Evolutionary conservation across 2,113 vertebrate genomes (phyloP), one percentile per base, ranked within the genome.

Genomic region (Peucedramus taeniatus): DNA sequence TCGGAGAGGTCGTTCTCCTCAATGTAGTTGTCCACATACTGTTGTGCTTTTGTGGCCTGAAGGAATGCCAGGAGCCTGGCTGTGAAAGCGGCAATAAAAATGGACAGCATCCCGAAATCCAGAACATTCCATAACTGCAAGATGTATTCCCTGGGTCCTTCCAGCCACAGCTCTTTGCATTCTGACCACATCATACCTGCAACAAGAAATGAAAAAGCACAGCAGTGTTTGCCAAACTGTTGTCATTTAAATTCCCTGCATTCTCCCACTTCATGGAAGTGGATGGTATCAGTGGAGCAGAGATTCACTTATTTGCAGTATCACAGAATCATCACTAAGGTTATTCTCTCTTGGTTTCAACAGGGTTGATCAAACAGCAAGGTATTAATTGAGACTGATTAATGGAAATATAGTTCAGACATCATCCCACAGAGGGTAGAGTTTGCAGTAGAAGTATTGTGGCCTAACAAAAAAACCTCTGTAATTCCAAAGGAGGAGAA

Each of bases 131-230:
- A 99, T 57, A 99, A 59, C 93, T 99, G 99, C 96, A 98, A 89
- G 57, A 99, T 98, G 90, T 99, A 99, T 60, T 99, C 99, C 86
- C 98, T 97, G 12, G 98, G 98, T 16, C 99, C 99, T 97, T 99
- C 98, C 30, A 98, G 96, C 99, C 99, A 99, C 15, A 99, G 97
- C 89, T 99, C 99, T 88, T 99, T 99, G 94, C 98, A 99, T 95
- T 99, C 98, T 7, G 98, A 98, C 99, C 99, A 99, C 98, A 99
- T 99, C 99, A 99, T 99, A 37, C 99, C 99, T 99, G 96, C 47
- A 94, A 77, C 13, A 56, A 88, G 28, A 86, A 90, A 71, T 35
- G 21, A 20, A 65, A 76, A 17, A 64, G 39, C 47, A 51, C 7
- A 8, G 61, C 76, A 72, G 39, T 3, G 5, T 28, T 71, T 27